These are phyloP conservation scores for Zosterops lateralis DNA, from an alignment of 2,113 vertebrate species.

Conservation along the genomic window DNA sequence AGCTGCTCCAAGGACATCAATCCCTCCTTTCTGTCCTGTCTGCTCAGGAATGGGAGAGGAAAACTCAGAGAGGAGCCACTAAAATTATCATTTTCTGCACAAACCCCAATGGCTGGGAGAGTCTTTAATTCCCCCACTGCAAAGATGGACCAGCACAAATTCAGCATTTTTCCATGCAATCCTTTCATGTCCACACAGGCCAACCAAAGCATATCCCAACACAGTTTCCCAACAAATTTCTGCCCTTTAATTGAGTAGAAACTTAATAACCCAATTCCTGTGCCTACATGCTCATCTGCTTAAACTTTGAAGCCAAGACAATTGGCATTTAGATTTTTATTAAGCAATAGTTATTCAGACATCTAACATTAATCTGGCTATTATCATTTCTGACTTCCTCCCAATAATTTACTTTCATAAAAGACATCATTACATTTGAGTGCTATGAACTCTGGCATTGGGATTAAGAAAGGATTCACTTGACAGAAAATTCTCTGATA, in stretches of 20 bases:
- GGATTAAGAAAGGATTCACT: background rate
- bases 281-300: slow-evolving; percentile 45
- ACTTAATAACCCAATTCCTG: slow-evolving; percentile 41
- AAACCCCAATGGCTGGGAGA: fast-evolving
- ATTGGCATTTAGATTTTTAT: slow-evolving; percentile 52
- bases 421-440: slow-evolving; percentile 27
- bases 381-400: slow-evolving; percentile 47
- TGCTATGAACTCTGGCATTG: background rate
- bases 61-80: background rate
- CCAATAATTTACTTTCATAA: slow-evolving; percentile 15
- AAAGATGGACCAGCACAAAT: background rate
- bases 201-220: background rate
- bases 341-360: slow-evolving; percentile 54
- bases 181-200: slow-evolving; percentile 37
- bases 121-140: background rate
- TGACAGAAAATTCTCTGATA: background rate
- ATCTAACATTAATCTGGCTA: slow-evolving; percentile 29
- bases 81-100: background rate
- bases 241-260: slow-evolving; percentile 38
- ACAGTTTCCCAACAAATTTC: slow-evolving; percentile 32
- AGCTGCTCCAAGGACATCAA: background rate
- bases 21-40: background rate
- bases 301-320: slow-evolving; percentile 40
- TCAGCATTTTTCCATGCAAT: background rate
- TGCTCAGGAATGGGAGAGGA: background rate